phyloP scores from a whole-genome alignment of 2,888 invertebrate genomes.

The Syritta pipiens region DNA sequence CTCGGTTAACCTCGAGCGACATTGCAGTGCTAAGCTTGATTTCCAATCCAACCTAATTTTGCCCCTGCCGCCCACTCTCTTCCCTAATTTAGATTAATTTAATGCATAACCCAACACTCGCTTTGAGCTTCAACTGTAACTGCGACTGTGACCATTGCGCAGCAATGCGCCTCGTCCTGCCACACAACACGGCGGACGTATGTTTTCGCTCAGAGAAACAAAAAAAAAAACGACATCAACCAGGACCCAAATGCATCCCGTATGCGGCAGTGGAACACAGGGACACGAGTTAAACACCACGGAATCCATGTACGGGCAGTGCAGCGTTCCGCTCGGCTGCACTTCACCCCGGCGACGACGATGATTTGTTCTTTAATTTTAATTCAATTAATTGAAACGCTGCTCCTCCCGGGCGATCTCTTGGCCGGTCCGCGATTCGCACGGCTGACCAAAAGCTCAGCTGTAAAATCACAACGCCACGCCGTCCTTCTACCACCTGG shows the following conservation, averaged over 20 bases:
- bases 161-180: conserved; percentile 40
- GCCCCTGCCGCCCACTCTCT: neutral
- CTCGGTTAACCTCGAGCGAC: neutral
- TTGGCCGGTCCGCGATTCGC: conserved; percentile 32
- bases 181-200: conserved; percentile 36
- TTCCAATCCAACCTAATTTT: neutral
- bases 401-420: conserved; percentile 44
- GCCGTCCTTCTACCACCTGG: too few species aligned
- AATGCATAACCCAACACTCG: conserved; percentile 30
- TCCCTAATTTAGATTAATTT: conserved; percentile 39
- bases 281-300: conserved; percentile 51
- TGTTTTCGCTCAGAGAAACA: conserved; percentile 28
- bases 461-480: conserved; percentile 41
- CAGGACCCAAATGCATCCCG: neutral
- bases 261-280: too few species aligned
- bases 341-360: conserved; percentile 30
- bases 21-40: neutral
- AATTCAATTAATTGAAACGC: conserved; percentile 65
- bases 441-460: conserved; percentile 31
- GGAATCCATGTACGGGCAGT: conserved; percentile 40
- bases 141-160: conserved; percentile 6
- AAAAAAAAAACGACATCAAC: neutral
- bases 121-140: too few species aligned
- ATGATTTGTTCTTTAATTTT: conserved; percentile 63
- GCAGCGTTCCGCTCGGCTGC: conserved; percentile 43